Conservation (phyloP, 2,797 vertebrate species). For the Melanotaenia pygmaea region DNA sequence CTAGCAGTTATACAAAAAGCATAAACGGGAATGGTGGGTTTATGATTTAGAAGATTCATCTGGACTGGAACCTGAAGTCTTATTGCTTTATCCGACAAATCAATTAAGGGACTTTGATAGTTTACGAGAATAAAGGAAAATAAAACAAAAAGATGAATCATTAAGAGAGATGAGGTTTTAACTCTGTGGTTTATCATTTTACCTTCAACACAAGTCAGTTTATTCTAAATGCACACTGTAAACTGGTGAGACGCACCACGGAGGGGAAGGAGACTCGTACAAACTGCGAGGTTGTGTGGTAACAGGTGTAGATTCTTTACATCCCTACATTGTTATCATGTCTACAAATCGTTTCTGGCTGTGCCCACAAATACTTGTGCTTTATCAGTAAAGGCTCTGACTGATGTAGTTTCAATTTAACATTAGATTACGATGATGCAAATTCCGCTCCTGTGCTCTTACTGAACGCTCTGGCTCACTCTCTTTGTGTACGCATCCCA, state of each 20-base stretch:
- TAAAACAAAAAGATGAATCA: not conserved
- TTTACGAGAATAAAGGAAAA: not conserved
- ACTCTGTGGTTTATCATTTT: not conserved
- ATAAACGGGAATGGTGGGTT: not conserved
- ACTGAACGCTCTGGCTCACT: slow-evolving; percentile 54
- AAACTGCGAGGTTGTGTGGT: not conserved
- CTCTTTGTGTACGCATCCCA: slow-evolving; percentile 90
- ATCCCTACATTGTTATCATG: not conserved
- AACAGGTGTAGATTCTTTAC: not conserved
- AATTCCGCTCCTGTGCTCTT: not conserved
- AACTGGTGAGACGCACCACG: not conserved
- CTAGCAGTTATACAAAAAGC: not conserved
- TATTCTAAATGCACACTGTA: not conserved
- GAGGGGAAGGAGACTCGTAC: not conserved
- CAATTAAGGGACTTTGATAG: not conserved
- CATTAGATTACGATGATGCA: not conserved
- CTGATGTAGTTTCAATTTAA: not conserved
- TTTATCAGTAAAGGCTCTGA: not conserved
- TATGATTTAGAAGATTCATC: too few species aligned
- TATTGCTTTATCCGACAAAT: not conserved
- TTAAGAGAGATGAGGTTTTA: not conserved
- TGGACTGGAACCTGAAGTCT: too few species aligned
- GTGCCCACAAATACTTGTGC: not conserved
- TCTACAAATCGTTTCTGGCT: not conserved
- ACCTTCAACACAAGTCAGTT: not conserved